Evolutionary conservation across 2,888 invertebrate species (phyloP).

Genomic region (Kryphioiulus occultus): DNA sequence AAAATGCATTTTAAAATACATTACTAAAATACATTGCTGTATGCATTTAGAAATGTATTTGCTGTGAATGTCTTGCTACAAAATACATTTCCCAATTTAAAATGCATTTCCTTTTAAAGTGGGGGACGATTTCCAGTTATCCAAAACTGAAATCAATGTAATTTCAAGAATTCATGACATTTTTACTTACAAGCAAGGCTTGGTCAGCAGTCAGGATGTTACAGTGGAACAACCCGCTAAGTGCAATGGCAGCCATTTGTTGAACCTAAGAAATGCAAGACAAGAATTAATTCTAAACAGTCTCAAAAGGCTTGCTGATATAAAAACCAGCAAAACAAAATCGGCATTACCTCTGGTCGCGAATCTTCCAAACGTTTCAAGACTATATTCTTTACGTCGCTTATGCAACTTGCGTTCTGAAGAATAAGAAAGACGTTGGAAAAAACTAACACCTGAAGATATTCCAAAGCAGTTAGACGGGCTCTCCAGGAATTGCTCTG

Average conservation of each 20-base stretch:
- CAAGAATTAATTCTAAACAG: background rate
- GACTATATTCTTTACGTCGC: constrained; percentile 68
- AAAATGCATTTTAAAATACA: no score
- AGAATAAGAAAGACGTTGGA: constrained; percentile 66
- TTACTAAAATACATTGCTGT: no score
- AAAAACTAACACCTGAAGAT: constrained; percentile 71
- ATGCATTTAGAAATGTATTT: no score
- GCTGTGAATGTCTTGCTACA: no score
- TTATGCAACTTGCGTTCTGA: constrained; percentile 62
- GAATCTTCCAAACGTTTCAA: constrained; percentile 74
- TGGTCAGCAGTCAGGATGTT: constrained; percentile 76
- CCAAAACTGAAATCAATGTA: no score
- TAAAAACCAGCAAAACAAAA: no score
- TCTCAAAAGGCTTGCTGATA: background rate
- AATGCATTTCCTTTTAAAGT: no score
- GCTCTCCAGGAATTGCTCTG: constrained; percentile 72
- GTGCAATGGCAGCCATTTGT: constrained; percentile 79
- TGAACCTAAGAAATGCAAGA: constrained; percentile 68
- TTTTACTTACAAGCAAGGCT: no score
- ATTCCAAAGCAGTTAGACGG: constrained; percentile 72
- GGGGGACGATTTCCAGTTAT: no score
- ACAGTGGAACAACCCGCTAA: constrained; percentile 87
- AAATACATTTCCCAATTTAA: no score
- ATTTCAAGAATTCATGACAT: no score
- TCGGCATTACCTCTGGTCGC: constrained; percentile 72